Evolutionary conservation across 2,888 invertebrate species (phyloP), one percentile per base, ranked within the genome.

Genomic region (Drosophila anceps): DNA sequence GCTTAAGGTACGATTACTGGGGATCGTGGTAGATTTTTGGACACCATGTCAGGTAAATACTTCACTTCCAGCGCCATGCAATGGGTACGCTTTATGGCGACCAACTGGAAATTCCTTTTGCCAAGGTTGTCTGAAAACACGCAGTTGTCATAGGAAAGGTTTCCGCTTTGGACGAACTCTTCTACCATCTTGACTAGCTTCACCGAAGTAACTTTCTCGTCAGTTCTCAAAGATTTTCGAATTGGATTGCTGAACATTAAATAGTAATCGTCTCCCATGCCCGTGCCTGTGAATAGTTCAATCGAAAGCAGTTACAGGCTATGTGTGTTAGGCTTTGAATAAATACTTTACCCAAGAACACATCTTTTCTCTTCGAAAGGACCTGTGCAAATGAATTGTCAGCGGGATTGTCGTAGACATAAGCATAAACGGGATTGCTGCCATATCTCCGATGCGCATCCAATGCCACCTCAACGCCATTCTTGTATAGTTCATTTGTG

Each of bases 291-390:
- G 35, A 59, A 69, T 18, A 9, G n/a, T 15, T 35, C 1, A 12
- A n/a, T 20, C 1, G 3, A 6, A 4, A 41, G 12, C 12, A 20
- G 2, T 50, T 50, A 29, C 2, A 8, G 44, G 2, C 2, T 4
- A n/a, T 29, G 8, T 5, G n/a, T 1, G 20, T 20, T 1, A 0
- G 1, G 7, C 24, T 5, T 27, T 46, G 15, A 4, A 15, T 10
- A 7, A 29, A 10, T 33, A 12, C 15, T 94, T 94, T 94, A 83
- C 96, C 96, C 95, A 92, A 82, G 4, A 81, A 37, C 4, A 82
- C 77, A 15, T 94, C 93, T 0, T 92, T 92, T 10, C 94, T 94
- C 0, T 91, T 82, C 1, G 95, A 92, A 4, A 58, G 44, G 5
- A 46, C 0, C 24, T 35, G 58, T 4, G 46, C 13, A 8, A 46